Conservation (phyloP, 1,140 invertebrate species). For the Onthophagus taurus region DNA sequence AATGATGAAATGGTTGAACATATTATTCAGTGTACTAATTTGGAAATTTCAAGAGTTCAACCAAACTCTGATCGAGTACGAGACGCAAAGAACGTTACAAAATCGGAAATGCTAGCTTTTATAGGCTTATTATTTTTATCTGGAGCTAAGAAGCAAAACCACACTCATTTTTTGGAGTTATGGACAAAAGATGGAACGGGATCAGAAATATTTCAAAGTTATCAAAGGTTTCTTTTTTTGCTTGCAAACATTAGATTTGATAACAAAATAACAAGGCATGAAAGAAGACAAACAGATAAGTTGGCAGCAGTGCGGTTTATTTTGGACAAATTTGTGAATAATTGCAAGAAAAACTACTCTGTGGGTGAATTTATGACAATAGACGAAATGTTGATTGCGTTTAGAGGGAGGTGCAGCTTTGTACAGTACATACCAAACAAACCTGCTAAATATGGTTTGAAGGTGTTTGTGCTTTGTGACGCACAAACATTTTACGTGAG, state of each 20-base stretch:
- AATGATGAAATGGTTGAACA: slow-evolving; percentile 7
- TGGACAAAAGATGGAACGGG: slow-evolving; percentile 11
- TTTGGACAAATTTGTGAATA: slow-evolving; percentile 9
- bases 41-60: slow-evolving; percentile 4
- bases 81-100: slow-evolving; percentile 8
- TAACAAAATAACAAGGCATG: slow-evolving; percentile 11
- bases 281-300: slow-evolving; percentile 10
- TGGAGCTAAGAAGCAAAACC: slow-evolving; percentile 9
- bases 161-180: slow-evolving; percentile 9
- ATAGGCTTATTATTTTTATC: slow-evolving; percentile 3
- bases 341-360: slow-evolving; percentile 8
- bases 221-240: slow-evolving; percentile 9
- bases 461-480: slow-evolving; percentile 3
- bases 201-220: slow-evolving; percentile 10
- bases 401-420: slow-evolving; percentile 10
- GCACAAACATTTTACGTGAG: slow-evolving; percentile 5
- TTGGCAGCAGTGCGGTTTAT: slow-evolving; percentile 9
- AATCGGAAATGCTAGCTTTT: slow-evolving; percentile 5
- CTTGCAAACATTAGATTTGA: slow-evolving; percentile 9
- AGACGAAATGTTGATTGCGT: slow-evolving; percentile 10
- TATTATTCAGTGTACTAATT: slow-evolving; percentile 7
- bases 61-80: slow-evolving; percentile 8
- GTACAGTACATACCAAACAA: slow-evolving; percentile 6
- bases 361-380: slow-evolving; percentile 11
- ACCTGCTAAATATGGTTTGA: slow-evolving; percentile 1